Base-by-base conservation (phyloP, 2,113 vertebrate genomes). In the Toxotes jaculatrix region DNA sequence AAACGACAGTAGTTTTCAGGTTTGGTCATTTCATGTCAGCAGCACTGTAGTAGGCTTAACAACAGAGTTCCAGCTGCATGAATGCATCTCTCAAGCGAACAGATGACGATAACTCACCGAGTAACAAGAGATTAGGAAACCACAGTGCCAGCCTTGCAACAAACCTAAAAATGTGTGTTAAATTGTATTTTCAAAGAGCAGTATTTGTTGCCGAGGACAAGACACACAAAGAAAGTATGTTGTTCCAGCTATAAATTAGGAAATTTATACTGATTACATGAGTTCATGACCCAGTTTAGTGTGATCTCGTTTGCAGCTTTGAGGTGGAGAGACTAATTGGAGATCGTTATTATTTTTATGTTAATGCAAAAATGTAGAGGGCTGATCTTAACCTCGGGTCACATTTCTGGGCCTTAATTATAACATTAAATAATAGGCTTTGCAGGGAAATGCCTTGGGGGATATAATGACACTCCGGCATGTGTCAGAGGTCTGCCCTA, bases 291-390 rank as follows among this genome's bases (percentile, higher is more conserved):
- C 83, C 56, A 82, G 66, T 91, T 89, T 77, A 79, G 82, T 78
- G 60, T 68, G 74, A 89, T 90, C 71, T 89, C 51, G 23, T 77
- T 70, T 62, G 57, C 13, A 1, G 31, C 80, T 88, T 81, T 81
- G 84, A 88, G 82, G 79, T 87, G 82, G 66, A 88, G 71, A 87
- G 83, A 91, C 77, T 90, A 91, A 92, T 91, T 91, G 84, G 68
- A 70, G 72, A 87, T 92, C 73, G 55, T 90, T 86, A 85, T 86
- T 84, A 88, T 88, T 90, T 91, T 90, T 85, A 84, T 89, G 62
- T 88, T 84, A 85, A 90, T 90, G 62, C 19, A 69, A 78, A 88
- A 86, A 79, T 63, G 70, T 72, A 69, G 60, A 79, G 70, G 55
- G 80, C 73, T 87, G 66, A 84, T 88, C 76, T 86, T 85, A 80